These are phyloP conservation scores for Rhabdomys pumilio DNA, from an alignment of 2,797 vertebrate genomes.

Conservation along the genomic window DNA sequence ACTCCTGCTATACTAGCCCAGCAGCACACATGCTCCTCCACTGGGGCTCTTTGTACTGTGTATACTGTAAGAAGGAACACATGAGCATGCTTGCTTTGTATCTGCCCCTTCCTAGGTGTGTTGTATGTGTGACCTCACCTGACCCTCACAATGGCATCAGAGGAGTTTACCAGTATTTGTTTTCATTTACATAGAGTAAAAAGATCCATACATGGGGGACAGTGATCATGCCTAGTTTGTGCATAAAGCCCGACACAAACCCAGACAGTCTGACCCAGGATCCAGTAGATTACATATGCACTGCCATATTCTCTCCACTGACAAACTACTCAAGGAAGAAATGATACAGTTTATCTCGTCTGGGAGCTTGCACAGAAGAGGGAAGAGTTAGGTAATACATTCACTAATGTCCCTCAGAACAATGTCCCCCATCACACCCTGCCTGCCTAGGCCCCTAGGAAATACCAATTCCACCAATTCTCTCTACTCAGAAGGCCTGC, in stretches of 20 bases:
- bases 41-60: neutral
- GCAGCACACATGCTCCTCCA: neutral
- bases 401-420: neutral
- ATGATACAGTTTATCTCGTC: neutral
- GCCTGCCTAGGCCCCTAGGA: neutral
- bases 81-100: fast-evolving
- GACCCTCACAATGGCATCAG: neutral
- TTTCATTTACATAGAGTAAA: neutral
- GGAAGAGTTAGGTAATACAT: neutral
- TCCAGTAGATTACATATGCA: neutral
- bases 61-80: neutral
- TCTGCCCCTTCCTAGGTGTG: neutral
- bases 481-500: neutral
- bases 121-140: neutral
- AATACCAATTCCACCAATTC: neutral
- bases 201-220: neutral
- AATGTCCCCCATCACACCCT: neutral
- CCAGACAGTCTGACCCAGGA: neutral
- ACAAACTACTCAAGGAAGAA: neutral
- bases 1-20: neutral
- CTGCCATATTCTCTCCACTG: neutral
- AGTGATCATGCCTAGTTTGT: neutral
- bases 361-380: neutral
- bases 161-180: neutral
- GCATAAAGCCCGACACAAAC: neutral